Evolutionary conservation across 2,797 vertebrate species (phyloP), one percentile per base, ranked within the genome.

Genomic region (Okamejei kenojei): DNA sequence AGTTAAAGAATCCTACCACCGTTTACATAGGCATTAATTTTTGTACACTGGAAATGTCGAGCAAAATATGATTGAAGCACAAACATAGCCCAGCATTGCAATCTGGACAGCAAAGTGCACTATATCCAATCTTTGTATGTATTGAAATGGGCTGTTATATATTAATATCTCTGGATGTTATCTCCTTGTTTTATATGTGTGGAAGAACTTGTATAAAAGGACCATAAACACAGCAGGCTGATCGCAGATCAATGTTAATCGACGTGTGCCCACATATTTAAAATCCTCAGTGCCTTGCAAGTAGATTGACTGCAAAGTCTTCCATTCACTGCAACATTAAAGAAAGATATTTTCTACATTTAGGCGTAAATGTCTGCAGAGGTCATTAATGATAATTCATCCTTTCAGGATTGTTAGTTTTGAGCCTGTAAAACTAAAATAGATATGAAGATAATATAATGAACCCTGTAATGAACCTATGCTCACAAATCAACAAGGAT

Each of bases 11-110:
- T 71, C 45, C 45, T 26, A 29, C 71, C 38, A n/a, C 38, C 5
- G 76, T 58, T 71, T 71, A 92, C 38, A 29, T 13, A 13, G 45
- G 54, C 94, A 35, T 5, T 94, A 94, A 95, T 95, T 95, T 96
- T 94, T 95, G 95, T 95, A 95, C 94, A 94, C 93, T 93, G 17
- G 80, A 91, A 71, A 88, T 73, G 63, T 71, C 9, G 35, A 90
- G 80, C 91, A 92, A 76, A 76, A 93, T 93, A 93, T 93, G 90
- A 93, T 82, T 79, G 93, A 93, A 93, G 93, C 93, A 94, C 93
- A 76, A 54, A 38, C 21, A 88, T 68, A 68, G 61, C 17, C 32
- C 58, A 74, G 6, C 71, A 92, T 92, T 54, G 13, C 65, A 71
- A 38, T 90, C n/a, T 26, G 68, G 88, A 90, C 88, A 38, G 21